phyloP scores from a whole-genome alignment of 2,888 invertebrate genomes.

The Chymomyza procnemis region DNA sequence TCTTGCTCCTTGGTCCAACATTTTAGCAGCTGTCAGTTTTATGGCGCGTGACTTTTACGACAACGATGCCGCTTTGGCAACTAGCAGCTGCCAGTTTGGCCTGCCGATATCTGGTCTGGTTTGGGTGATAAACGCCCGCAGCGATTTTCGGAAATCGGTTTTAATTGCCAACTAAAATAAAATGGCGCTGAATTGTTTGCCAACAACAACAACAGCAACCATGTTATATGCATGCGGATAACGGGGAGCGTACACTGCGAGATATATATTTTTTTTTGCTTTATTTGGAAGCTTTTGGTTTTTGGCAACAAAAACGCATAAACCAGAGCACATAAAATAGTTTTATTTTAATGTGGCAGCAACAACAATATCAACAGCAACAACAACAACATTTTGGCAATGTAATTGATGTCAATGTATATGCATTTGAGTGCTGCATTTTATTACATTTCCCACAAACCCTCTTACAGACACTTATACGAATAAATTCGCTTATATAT shows the following conservation, averaged over 20 bases:
- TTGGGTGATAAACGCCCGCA: constrained; percentile 22
- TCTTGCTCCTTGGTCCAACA: constrained; percentile 30
- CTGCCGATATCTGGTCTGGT: constrained; percentile 8
- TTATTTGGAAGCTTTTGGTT: constrained; percentile 8
- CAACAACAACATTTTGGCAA: constrained; percentile 25
- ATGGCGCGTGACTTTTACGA: constrained; percentile 71
- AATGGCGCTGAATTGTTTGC: constrained; percentile 38
- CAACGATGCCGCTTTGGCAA: constrained; percentile 36
- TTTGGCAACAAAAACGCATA: constrained; percentile 44
- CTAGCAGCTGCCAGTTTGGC: not conserved
- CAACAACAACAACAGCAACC: constrained; percentile 26
- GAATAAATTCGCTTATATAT: constrained; percentile 7
- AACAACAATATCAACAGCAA: constrained; percentile 18
- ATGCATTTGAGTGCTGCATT: constrained; percentile 49
- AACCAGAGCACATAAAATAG: constrained; percentile 40
- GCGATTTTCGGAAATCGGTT: constrained; percentile 66
- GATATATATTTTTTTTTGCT: not conserved
- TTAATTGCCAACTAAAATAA: constrained; percentile 69
- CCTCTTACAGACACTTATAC: constrained; percentile 7
- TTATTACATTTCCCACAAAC: constrained; percentile 47
- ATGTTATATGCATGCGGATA: constrained; percentile 30
- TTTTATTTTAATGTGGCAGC: constrained; percentile 48
- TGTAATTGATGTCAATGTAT: constrained; percentile 51
- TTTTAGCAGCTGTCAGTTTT: constrained; percentile 72
- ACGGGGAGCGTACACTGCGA: constrained; percentile 23